Evolutionary conservation across 2,888 invertebrate species (phyloP), one percentile per base, ranked within the genome.

Genomic region (Scaptomyza flava): DNA sequence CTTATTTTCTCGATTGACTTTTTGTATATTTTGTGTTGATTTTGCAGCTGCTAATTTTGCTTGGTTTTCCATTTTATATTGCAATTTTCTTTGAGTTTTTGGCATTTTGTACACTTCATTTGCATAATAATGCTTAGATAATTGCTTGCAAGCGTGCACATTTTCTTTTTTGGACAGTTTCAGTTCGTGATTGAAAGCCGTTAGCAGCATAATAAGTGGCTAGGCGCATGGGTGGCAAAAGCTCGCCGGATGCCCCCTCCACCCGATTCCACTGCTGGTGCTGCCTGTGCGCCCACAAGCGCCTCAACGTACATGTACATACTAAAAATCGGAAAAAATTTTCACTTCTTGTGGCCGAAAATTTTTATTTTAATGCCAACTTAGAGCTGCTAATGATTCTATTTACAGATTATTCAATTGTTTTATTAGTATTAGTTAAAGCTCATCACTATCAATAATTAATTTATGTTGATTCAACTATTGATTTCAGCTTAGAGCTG

Each of bases 281-380:
- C 20, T 50, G 50, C 50, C 20, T 34, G 34, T 84, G 77, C 81
- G 70, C 76, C 87, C 74, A 83, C 81, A 70, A 85, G 72, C 77
- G 72, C 68, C 70, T 72, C 81, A 72, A 85, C 82, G 81, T 85
- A 79, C 90, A 89, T 90, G 89, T 90, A 90, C 90, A 90, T 90
- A 90, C 90, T 90, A 90, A 90, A 89, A 88, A 82, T 89, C 77
- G 80, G 84, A 73, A 87, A 85, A 88, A 85, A 79, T 89, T 88
- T 84, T 86, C 84, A 88, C 88, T 71, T 66, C 69, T 81, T 57
- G 69, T 71, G 71, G 75, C 75, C 75, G 75, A 79, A 86, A 78
- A 86, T 79, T 76, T 85, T 65, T 31, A 77, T 76, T 86, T 64
- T 42, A 57, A 57, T 59, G 61, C 30, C 43, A 56, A 43, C 42